These are phyloP conservation scores for Pseudochirops cupreus DNA, from an alignment of 2,797 vertebrate genomes.

Conservation along the genomic window DNA sequence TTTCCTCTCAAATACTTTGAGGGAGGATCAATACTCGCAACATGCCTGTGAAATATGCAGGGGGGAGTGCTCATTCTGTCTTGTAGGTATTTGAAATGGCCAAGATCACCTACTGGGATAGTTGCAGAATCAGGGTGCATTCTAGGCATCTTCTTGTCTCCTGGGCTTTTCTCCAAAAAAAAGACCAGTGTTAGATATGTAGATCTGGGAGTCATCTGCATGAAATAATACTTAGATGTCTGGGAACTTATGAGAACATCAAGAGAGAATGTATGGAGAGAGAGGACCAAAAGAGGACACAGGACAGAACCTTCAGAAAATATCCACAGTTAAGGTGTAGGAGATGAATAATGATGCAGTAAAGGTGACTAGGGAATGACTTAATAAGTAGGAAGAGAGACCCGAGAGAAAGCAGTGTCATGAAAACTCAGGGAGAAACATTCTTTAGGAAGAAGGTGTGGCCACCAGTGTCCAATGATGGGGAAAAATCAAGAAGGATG, in stretches of 20 bases:
- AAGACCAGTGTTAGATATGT: not conserved
- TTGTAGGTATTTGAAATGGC: constrained; percentile 35
- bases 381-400: not conserved
- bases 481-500: not conserved
- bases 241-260: not conserved
- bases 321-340: not conserved
- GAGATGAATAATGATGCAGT: not conserved
- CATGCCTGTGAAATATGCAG: constrained; percentile 37
- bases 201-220: not conserved
- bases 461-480: not conserved
- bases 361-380: not conserved
- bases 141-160: not conserved
- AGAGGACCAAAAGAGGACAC: not conserved
- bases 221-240: not conserved
- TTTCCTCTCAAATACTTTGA: constrained; percentile 19
- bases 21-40: constrained; percentile 30
- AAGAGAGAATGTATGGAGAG: not conserved
- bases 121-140: not conserved
- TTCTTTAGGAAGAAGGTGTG: not conserved
- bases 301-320: not conserved
- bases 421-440: not conserved
- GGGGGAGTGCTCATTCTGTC: not conserved
- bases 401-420: not conserved
- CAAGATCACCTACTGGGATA: not conserved
- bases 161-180: not conserved